phyloP scores from a whole-genome alignment of 1,140 invertebrate genomes.

The Oncopeltus fasciatus region DNA sequence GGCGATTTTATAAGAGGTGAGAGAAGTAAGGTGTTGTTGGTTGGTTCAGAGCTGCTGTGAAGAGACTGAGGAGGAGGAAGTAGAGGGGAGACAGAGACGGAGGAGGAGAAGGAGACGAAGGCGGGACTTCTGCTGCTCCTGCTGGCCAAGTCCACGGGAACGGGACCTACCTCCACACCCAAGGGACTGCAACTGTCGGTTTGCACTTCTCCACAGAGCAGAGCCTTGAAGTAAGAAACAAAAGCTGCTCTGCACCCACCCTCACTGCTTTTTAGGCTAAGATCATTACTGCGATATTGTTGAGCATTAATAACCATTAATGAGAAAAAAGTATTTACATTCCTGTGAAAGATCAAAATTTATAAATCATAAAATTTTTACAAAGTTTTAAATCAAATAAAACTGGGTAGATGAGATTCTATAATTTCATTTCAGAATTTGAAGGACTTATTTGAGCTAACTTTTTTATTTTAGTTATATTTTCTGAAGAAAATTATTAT shows the following conservation, averaged over 20 bases:
- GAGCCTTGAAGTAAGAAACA: conserved; percentile 33
- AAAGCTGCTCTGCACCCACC: not conserved
- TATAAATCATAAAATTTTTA: too few species aligned
- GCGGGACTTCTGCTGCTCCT: conserved; percentile 49
- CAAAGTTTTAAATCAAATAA: too few species aligned
- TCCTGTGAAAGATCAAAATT: too few species aligned
- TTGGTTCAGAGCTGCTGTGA: conserved; percentile 3
- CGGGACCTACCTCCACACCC: conserved; percentile 43
- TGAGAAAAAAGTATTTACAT: too few species aligned
- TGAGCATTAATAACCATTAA: too few species aligned
- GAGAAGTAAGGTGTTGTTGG: not conserved
- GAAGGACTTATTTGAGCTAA: too few species aligned
- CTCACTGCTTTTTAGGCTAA: not conserved
- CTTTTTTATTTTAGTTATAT: too few species aligned
- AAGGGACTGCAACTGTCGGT: conserved; percentile 72
- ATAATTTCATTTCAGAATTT: too few species aligned
- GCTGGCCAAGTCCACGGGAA: conserved; percentile 50
- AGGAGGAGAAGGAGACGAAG: not conserved
- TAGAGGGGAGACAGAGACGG: not conserved
- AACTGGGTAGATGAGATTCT: too few species aligned
- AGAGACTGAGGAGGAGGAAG: not conserved
- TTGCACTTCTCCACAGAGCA: conserved; percentile 67
- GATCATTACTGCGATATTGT: too few species aligned
- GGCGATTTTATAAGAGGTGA: too few species aligned
- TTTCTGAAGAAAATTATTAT: too few species aligned